A percentile compares a stretch with the other conserved stretches of the same genome.
Evolutionary conservation across 2,113 vertebrate genomes (phyloP).

Genomic region (Coptodon rendalli): DNA sequence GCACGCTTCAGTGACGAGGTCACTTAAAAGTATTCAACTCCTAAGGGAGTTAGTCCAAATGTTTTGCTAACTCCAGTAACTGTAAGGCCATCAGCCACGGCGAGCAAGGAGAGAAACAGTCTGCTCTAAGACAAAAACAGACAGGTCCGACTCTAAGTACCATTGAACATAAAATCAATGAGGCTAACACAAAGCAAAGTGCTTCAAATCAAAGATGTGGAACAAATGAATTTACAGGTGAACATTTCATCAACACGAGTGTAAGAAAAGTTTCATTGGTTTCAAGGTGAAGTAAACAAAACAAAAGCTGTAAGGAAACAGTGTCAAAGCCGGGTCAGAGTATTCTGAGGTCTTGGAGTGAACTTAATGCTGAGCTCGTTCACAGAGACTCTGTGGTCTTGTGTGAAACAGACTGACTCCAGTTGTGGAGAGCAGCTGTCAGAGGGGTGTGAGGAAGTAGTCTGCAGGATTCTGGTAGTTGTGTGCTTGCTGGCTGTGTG

Average conservation of each 20-base stretch:
- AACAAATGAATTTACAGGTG: constrained; percentile 57
- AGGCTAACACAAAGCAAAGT: constrained; percentile 66
- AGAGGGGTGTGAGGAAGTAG: constrained; percentile 87
- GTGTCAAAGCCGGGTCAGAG: constrained; percentile 61
- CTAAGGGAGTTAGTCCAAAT: constrained; percentile 94
- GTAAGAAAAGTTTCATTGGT: constrained; percentile 57
- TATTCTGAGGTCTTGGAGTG: constrained; percentile 62
- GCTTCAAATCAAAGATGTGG: constrained; percentile 79
- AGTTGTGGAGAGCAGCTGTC: constrained; percentile 32
- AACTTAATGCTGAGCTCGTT: neutral
- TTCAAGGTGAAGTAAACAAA: constrained; percentile 37
- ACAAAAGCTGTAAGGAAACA: neutral
- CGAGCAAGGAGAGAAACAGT: constrained; percentile 33
- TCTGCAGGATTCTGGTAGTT: constrained; percentile 78
- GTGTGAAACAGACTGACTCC: neutral
- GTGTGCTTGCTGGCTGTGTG: constrained; percentile 64
- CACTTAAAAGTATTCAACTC: constrained; percentile 97
- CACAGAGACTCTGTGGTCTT: neutral
- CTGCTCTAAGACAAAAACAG: constrained; percentile 40
- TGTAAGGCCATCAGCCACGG: constrained; percentile 76
- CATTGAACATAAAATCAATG: constrained; percentile 55
- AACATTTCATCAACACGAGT: constrained; percentile 37
- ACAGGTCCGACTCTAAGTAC: constrained; percentile 42
- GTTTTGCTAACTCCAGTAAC: constrained; percentile 75
- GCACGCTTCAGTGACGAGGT: constrained; percentile 90